Conservation (phyloP, 92 coral and sea anemone species). For the Epizoanthus illoricatus region DNA sequence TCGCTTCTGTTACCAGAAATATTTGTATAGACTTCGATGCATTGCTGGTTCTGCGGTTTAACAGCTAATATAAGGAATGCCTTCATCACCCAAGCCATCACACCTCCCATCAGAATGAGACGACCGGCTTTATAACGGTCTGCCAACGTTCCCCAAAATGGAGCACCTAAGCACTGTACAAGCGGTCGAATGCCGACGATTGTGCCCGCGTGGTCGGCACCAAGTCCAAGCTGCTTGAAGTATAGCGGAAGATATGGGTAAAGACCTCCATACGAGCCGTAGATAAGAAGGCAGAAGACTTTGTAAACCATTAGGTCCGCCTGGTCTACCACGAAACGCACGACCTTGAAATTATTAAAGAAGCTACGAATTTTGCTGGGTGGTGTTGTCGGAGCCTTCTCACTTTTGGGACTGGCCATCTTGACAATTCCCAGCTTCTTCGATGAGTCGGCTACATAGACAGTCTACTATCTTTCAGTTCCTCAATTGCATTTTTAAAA, state of each 20-base stretch:
- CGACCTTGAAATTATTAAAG: not conserved
- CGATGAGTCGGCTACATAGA: no score
- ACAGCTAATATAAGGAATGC: conserved; percentile 72
- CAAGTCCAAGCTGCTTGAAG: conserved; percentile 80
- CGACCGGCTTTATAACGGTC: conserved; percentile 76
- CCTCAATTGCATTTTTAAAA: not conserved
- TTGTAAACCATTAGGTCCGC: conserved; percentile 67
- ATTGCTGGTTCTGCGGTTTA: conserved; percentile 75
- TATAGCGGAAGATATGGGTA: conserved; percentile 83
- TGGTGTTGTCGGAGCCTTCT: not conserved
- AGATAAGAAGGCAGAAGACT: conserved; percentile 81
- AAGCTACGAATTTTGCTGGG: not conserved
- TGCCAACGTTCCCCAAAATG: conserved; percentile 76
- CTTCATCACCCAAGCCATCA: conserved; percentile 80
- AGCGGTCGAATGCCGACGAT: conserved; percentile 85
- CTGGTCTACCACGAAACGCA: not conserved
- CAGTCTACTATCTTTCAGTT: not conserved
- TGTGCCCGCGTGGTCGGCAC: conserved; percentile 67
- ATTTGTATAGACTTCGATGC: conserved; percentile 70
- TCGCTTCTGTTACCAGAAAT: conserved; percentile 47
- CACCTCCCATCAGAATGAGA: conserved; percentile 70
- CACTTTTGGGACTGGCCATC: not conserved
- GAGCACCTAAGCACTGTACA: conserved; percentile 90
- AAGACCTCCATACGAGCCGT: conserved; percentile 82
- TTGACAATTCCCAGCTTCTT: no score